These are phyloP conservation scores for Lycorma delicatula DNA, from an alignment of 1,140 invertebrate species.

Conservation along the genomic window DNA sequence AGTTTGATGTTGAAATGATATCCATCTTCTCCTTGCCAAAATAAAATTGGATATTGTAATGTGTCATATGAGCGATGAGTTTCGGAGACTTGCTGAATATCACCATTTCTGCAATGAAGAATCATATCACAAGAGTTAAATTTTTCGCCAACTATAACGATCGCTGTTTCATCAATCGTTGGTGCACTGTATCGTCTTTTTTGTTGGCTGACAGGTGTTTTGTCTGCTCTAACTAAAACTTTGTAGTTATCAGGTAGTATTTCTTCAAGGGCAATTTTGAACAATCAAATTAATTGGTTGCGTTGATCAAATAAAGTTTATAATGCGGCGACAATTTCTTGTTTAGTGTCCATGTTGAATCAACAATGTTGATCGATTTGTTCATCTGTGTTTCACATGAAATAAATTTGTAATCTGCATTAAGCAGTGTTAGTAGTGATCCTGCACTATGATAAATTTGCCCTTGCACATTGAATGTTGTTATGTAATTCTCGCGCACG, in stretches of 20 bases:
- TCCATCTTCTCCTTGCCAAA: slow-evolving; percentile 41
- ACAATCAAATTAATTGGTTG: too few species aligned
- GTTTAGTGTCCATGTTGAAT: too few species aligned
- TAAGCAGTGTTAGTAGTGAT: too few species aligned
- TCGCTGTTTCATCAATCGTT: slow-evolving; percentile 38
- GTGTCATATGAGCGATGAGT: slow-evolving; percentile 40
- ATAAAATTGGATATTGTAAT: slow-evolving; percentile 42
- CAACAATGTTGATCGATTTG: too few species aligned
- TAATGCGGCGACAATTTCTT: too few species aligned
- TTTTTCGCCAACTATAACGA: slow-evolving; percentile 37
- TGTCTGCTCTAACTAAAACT: slow-evolving; percentile 36
- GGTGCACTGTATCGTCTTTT: slow-evolving; percentile 37
- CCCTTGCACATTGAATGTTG: too few species aligned
- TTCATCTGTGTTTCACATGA: too few species aligned
- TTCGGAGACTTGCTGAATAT: slow-evolving; percentile 35
- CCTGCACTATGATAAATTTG: too few species aligned
- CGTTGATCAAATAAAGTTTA: too few species aligned
- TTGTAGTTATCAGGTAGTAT: slow-evolving; percentile 35
- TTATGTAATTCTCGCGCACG: too few species aligned
- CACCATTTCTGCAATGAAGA: slow-evolving; percentile 33
- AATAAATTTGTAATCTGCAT: too few species aligned
- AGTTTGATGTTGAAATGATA: slow-evolving; percentile 39
- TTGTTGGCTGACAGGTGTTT: slow-evolving; percentile 37
- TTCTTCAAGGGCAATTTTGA: slow-evolving; percentile 36
- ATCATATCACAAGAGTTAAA: slow-evolving; percentile 38